A percentile compares a stretch with the other conserved stretches of the same genome.
These are phyloP conservation scores for Galeopsomyia nigrocyanea DNA, from an alignment of 2,888 invertebrate genomes.

Conservation along the genomic window DNA sequence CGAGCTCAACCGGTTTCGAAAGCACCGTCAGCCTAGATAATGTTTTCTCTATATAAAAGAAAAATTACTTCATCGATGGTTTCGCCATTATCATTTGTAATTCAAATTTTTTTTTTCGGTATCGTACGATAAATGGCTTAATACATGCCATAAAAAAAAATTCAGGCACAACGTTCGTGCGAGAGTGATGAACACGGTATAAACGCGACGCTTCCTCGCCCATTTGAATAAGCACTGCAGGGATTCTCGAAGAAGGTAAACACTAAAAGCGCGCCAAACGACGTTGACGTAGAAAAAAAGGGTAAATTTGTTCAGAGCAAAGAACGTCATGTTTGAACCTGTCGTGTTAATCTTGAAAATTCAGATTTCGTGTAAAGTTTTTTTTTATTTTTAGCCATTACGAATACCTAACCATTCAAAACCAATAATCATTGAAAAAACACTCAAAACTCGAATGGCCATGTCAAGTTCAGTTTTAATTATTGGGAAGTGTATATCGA, in stretches of 20 bases:
- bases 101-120: background rate
- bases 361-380: too few species aligned
- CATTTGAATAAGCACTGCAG: slow-evolving; percentile 9
- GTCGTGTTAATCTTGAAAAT: too few species aligned
- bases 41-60: background rate
- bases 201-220: slow-evolving; percentile 18
- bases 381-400: too few species aligned
- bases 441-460: too few species aligned
- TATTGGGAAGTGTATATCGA: too few species aligned
- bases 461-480: too few species aligned
- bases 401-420: too few species aligned
- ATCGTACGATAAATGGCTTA: too few species aligned
- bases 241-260: slow-evolving; percentile 19
- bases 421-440: too few species aligned
- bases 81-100: slow-evolving; percentile 4
- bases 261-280: slow-evolving; percentile 14
- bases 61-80: background rate
- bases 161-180: slow-evolving; percentile 1
- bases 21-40: too few species aligned
- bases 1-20: too few species aligned
- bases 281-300: slow-evolving; percentile 19
- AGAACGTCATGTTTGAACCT: too few species aligned
- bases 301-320: background rate
- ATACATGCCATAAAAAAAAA: slow-evolving; percentile 15
- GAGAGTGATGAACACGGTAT: slow-evolving; percentile 1